Evolutionary conservation across 1,140 invertebrate species (phyloP), one percentile per base, ranked within the genome.

Genomic region (Anastatus disparis): DNA sequence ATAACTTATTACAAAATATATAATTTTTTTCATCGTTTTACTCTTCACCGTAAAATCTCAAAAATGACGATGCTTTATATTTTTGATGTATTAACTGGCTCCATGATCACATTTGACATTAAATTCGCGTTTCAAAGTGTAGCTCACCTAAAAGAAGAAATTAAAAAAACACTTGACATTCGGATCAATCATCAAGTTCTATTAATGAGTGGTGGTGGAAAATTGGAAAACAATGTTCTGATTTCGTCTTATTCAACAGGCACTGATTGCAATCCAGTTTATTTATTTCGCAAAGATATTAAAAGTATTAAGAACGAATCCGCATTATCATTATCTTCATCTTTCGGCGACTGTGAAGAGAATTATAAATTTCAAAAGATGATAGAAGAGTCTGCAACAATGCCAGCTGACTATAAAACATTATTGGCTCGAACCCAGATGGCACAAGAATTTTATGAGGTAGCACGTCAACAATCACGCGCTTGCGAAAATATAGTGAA

Each of bases 231-330:
- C 1, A 35, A 65, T 1, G n/a, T 12, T 15, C 22, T 27, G 12
- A 24, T 55, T 8, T 53, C 48, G 2, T 65, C 62, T 0, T 65
- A 65, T 22, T 65, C 62, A 3, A 65, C 62, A 2, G 62, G 62
- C 1, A 65, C 48, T 2, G 62, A 65, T 17, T 27, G 9, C 0
- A 65, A 65, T 65, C 62, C 62, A 2, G 31, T 65, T 2, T 65
- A 65, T 13, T 26, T 65, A 24, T 53, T 53, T 1, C 53, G 20
- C 8, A 53, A 38, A n/a, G n/a, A n/a, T n/a, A n/a, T n/a, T n/a
- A n/a, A n/a, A n/a, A n/a, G n/a, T n/a, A n/a, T n/a, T n/a, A n/a
- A n/a, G n/a, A n/a, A n/a, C n/a, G n/a, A n/a, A n/a, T 2, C 27
- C 0, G 0, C 26, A 24, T 52, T 12, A 3, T 26, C 15, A 10